Conservation (phyloP, 2,113 vertebrate species). For the Ceyx margarethae region DNA sequence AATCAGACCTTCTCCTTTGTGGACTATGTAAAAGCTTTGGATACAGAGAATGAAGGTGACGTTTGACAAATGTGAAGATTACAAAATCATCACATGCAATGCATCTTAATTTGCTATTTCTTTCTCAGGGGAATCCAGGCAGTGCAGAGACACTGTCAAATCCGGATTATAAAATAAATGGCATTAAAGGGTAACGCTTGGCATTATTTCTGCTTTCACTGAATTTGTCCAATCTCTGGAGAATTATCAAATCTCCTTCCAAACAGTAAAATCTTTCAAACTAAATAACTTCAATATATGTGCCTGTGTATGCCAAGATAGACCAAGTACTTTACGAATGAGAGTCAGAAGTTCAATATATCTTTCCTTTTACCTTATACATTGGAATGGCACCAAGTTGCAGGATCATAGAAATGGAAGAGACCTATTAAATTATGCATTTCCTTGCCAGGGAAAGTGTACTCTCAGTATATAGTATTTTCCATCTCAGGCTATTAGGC, state of each 20-base stretch:
- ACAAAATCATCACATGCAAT: not conserved
- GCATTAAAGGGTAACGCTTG: not conserved
- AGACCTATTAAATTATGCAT: conserved; percentile 14
- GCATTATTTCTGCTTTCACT: conserved; percentile 25
- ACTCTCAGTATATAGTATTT: conserved; percentile 23
- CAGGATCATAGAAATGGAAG: conserved; percentile 19
- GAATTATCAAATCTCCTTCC: conserved; percentile 32
- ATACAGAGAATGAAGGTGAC: not conserved
- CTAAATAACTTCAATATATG: conserved; percentile 18
- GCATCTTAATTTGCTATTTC: not conserved
- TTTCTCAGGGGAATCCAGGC: not conserved
- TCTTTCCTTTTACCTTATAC: conserved; percentile 25
- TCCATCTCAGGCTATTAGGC: conserved; percentile 65
- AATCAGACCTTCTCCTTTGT: conserved; percentile 8
- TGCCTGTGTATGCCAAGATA: not conserved
- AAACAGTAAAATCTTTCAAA: conserved; percentile 43
- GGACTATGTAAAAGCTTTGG: not conserved
- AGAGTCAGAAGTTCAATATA: not conserved
- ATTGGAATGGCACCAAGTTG: not conserved
- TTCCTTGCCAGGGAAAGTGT: conserved; percentile 3
- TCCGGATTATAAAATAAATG: conserved; percentile 6
- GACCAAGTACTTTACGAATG: conserved; percentile 1
- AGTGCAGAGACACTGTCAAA: not conserved
- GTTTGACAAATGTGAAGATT: not conserved
- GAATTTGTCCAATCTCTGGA: not conserved